phyloP scores from a whole-genome alignment of 37 sponge, comb jelly and placozoan genomes.

The Lycopodina hypogea region DNA sequence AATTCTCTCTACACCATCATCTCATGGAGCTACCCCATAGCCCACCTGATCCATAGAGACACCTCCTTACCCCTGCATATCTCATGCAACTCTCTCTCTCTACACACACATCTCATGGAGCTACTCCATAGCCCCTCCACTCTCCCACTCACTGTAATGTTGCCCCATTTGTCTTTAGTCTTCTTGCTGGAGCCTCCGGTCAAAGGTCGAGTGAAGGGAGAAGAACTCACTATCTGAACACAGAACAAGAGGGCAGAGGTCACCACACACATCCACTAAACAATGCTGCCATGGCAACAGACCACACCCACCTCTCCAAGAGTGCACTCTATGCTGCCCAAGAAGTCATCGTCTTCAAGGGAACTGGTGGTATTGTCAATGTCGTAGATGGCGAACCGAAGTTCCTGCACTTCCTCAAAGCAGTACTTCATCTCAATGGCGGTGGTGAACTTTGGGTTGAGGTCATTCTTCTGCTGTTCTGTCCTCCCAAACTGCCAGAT shows the following conservation, averaged over 20 bases:
- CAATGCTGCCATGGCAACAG: neutral
- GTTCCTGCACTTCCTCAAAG: slow-evolving; percentile 90
- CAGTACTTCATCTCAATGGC: slow-evolving; percentile 78
- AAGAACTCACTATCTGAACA: slow-evolving; percentile 53
- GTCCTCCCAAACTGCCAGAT: slow-evolving; percentile 67
- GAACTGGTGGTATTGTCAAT: slow-evolving; percentile 64
- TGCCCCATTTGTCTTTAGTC: slow-evolving; percentile 47
- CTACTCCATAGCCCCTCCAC: no score
- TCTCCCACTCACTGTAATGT: slow-evolving; percentile 55
- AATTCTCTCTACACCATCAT: no score
- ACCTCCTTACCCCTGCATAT: neutral
- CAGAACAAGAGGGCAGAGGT: neutral
- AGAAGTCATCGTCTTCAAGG: slow-evolving; percentile 67
- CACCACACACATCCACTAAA: no score
- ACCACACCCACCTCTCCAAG: slow-evolving; percentile 54
- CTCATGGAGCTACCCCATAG: no score
- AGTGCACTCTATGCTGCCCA: slow-evolving; percentile 68
- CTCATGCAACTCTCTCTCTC: no score
- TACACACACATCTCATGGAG: no score
- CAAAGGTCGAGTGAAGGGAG: slow-evolving; percentile 41
- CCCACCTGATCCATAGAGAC: neutral
- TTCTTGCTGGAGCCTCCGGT: slow-evolving; percentile 22
- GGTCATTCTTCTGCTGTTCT: slow-evolving; percentile 68
- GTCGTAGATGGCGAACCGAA: slow-evolving; percentile 83
- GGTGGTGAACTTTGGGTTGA: slow-evolving; percentile 80